Evolutionary conservation across 2,797 vertebrate genomes (phyloP), one percentile per base, ranked within the genome.

Genomic region (Cuniculus paca): DNA sequence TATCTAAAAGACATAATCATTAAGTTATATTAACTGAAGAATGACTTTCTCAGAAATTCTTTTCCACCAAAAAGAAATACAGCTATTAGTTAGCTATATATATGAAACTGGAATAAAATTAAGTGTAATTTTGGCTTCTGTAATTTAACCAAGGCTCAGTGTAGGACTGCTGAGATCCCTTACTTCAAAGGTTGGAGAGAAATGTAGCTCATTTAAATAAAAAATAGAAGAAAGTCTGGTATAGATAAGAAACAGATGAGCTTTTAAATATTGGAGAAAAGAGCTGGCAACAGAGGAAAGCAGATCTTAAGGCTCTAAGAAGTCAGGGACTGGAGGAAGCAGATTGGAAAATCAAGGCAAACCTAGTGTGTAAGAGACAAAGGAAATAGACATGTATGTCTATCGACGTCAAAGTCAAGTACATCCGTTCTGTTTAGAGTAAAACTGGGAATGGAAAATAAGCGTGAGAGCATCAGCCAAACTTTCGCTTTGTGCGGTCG

Each of bases 161-260:
- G 3, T 34, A 48, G n/a, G 39, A 13, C 60, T 77, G 0, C n/a
- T 58, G 82, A 68, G 86, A 75, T 60, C 36, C 34, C 34, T 95
- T 70, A 58, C 1, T 8, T 77, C 28, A 91, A 56, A 93, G n/a
- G 12, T 6, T n/a, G 24, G 4, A 17, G 16, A 22, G 22, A 6
- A 6, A 4, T 13, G 14, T 86, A 65, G 19, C 12, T 88, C 34
- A 80, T 70, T 75, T 74, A 50, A 56, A 48, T 2, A 58, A 34
- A 95, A 95, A 80, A 80, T 68, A 82, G 74, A 88, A 52, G 20
- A 90, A 92, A 85, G 22, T 91, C 89, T 90, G 48, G 13, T 65
- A 65, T 34, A 78, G 17, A 34, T 65, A 60, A 90, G 58, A 94
- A 61, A 80, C 3, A 70, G 36, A 36, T 58, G 36, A 94, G 20